Percentiles rank a stretch among this genome's conserved stretches.
Conservation (phyloP, 1,140 invertebrate species). For the Ceratosolen fusciceps region DNA sequence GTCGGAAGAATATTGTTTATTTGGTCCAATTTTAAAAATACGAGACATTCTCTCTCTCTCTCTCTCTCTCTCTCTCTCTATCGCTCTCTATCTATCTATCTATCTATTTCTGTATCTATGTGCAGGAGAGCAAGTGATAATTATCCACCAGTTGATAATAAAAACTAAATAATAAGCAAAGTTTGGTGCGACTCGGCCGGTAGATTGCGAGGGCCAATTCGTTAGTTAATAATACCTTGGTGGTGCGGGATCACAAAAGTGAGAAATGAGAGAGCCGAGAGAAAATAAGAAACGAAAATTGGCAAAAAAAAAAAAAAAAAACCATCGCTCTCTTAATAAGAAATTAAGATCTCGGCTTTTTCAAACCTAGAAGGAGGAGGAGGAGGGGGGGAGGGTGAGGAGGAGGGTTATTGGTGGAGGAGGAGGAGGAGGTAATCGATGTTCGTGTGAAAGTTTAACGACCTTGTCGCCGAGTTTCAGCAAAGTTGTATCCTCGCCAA, state of each 20-base stretch:
- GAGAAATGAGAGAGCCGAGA: not conserved
- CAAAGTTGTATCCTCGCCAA: slow-evolving; percentile 13
- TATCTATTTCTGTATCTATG: too few species aligned
- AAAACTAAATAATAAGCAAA: slow-evolving; percentile 6
- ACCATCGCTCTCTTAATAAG: not conserved
- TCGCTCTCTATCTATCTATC: not conserved
- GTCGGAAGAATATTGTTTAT: too few species aligned
- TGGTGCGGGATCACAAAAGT: too few species aligned
- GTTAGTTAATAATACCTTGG: not conserved
- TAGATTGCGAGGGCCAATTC: not conserved
- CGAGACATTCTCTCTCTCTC: not conserved
- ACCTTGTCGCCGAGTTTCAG: slow-evolving; percentile 26
- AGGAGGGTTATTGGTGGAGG: too few species aligned
- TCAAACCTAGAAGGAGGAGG: not conserved
- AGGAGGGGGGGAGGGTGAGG: too few species aligned
- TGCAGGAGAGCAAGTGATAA: not conserved
- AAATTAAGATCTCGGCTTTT: not conserved
- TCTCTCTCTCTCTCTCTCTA: not conserved
- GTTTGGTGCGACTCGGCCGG: not conserved
- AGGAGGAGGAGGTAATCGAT: slow-evolving; percentile 13
- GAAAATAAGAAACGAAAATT: not conserved
- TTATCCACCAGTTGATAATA: not conserved
- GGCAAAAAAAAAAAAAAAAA: too few species aligned
- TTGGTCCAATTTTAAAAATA: not conserved
- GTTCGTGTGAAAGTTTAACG: slow-evolving; percentile 38